These are phyloP conservation scores for Mesocentrotus franciscanus DNA, from an alignment of 53 echinoderm and acorn worm genomes.

Conservation along the genomic window DNA sequence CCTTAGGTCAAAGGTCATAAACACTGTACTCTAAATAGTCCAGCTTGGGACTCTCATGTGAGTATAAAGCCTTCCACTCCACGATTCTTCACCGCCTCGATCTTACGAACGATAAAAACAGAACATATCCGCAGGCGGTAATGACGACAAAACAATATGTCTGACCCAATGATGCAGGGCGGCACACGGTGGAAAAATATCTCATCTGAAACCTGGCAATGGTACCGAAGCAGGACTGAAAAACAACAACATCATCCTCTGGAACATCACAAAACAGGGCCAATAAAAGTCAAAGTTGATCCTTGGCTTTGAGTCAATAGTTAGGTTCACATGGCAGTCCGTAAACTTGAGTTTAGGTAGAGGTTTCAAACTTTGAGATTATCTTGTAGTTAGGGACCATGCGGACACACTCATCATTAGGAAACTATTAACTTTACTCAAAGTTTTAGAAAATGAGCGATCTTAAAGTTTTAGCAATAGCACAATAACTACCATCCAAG, in stretches of 20 bases:
- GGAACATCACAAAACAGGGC: not conserved
- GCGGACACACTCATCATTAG: too few species aligned
- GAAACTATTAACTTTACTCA: too few species aligned
- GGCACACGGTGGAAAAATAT: not conserved
- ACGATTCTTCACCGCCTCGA: not conserved
- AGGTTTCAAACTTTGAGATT: not conserved
- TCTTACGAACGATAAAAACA: not conserved
- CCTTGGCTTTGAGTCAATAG: not conserved
- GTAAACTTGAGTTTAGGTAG: not conserved
- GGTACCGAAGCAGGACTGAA: not conserved
- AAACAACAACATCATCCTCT: conserved; percentile 42
- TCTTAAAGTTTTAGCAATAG: too few species aligned
- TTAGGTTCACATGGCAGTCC: not conserved
- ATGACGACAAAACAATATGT: conserved; percentile 10
- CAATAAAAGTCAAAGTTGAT: conserved; percentile 6
- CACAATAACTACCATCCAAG: too few species aligned
- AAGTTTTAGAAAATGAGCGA: too few species aligned
- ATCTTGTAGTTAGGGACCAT: too few species aligned
- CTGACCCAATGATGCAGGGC: not conserved
- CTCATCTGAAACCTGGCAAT: conserved; percentile 10
- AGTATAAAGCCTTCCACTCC: not conserved
- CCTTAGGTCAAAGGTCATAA: not conserved
- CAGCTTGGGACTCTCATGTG: not conserved
- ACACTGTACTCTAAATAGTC: too few species aligned
- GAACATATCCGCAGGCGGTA: not conserved